A percentile compares a stretch with the other conserved stretches of the same genome.
Conservation (phyloP, 2,888 invertebrate species). For the Cabera pusaria region DNA sequence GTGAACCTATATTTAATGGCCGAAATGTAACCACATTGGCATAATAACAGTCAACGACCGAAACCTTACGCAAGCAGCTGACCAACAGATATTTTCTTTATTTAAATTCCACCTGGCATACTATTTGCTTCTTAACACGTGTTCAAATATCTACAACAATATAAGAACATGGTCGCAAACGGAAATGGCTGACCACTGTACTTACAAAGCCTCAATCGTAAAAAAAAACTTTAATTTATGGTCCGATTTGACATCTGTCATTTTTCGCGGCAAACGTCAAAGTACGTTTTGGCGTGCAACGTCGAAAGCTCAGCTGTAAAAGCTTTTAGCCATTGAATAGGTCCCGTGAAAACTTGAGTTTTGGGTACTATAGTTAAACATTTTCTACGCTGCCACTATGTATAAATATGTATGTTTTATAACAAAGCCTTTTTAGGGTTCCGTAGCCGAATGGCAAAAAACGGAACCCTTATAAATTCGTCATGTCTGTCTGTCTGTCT, state of each 20-base stretch:
- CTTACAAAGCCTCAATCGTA: conserved; percentile 21
- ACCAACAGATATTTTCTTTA: conserved; percentile 13
- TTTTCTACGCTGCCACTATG: no score
- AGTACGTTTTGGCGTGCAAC: conserved; percentile 30
- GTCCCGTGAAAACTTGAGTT: no score
- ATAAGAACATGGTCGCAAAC: conserved; percentile 43
- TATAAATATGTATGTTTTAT: no score
- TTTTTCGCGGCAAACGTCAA: conserved; percentile 43
- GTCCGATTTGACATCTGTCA: conserved; percentile 60
- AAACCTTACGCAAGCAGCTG: conserved; percentile 17
- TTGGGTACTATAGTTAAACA: no score
- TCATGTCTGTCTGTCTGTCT: no score
- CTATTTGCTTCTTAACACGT: conserved; percentile 48
- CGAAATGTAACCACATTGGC: no score
- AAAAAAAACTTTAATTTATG: conserved; percentile 42
- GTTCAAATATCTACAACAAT: conserved; percentile 37
- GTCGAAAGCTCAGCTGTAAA: no score
- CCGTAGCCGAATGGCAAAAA: no score
- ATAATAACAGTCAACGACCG: conserved; percentile 10
- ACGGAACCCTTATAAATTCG: no score
- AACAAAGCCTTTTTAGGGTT: no score
- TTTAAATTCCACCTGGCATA: conserved; percentile 39
- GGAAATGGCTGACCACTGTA: conserved; percentile 47
- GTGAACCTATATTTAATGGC: no score
- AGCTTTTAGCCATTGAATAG: no score